phyloP scores from a whole-genome alignment of 1,140 invertebrate genomes.

The Drosophila mojavensis region DNA sequence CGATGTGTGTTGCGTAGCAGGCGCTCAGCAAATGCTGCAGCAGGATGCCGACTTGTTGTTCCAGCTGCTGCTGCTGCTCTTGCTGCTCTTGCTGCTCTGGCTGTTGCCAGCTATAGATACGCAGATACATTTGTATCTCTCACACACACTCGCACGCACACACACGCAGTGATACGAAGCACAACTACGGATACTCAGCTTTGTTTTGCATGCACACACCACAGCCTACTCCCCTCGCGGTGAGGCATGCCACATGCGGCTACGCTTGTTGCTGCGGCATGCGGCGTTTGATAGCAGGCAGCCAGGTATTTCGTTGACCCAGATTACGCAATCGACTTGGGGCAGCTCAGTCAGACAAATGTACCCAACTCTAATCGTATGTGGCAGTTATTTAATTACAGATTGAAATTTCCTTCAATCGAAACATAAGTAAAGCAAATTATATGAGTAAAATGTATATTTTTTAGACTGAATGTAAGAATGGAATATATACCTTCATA shows the following conservation, averaged over 20 bases:
- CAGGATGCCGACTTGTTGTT: constrained; percentile 48
- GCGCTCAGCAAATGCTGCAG: constrained; percentile 56
- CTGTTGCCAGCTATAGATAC: constrained; percentile 22
- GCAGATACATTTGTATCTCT: constrained; percentile 40
- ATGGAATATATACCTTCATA: no score
- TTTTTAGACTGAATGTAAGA: no score
- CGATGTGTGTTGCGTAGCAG: constrained; percentile 72
- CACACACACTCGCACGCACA: constrained; percentile 20
- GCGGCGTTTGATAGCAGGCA: constrained; percentile 32
- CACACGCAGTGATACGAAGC: constrained; percentile 15
- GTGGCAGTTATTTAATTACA: no score
- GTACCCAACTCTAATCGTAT: no score
- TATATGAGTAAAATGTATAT: no score
- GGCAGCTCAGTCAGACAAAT: background rate
- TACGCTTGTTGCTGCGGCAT: constrained; percentile 51
- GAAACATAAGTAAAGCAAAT: no score
- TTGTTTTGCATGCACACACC: constrained; percentile 21
- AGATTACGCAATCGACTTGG: constrained; percentile 65
- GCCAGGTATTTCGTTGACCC: constrained; percentile 71
- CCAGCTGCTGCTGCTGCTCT: constrained; percentile 7
- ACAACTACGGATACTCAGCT: constrained; percentile 15
- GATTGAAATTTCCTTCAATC: no score
- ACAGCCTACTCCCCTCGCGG: background rate
- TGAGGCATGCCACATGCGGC: background rate
- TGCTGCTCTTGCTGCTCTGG: constrained; percentile 6